Evolutionary conservation across 1,140 invertebrate species (phyloP), one percentile per base, ranked within the genome.

Genomic region (Drosophila biarmipes): DNA sequence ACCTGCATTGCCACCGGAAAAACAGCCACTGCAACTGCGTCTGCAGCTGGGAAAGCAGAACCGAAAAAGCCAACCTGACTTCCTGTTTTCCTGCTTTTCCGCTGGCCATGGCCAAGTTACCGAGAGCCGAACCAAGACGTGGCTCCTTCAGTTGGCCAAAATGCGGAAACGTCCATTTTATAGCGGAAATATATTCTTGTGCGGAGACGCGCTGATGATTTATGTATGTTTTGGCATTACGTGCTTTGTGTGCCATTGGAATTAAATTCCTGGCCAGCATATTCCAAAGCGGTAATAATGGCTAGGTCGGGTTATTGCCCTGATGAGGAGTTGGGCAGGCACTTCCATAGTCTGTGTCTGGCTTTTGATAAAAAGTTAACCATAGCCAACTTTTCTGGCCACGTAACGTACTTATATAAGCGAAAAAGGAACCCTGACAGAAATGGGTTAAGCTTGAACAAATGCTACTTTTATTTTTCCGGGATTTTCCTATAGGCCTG

Each of bases 101-200:
- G 34, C 35, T 51, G 62, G 56, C 57, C 59, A 31, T 29, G 34
- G 31, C 17, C 8, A 27, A 11, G 10, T 29, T 27, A 24, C 17
- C 8, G 15, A 69, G 61, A 24, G 51, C 34, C 17, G 48, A 55
- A 40, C 40, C 42, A 34, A 61, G 43, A 15, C 56, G 64, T 59
- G 48, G 63, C 45, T 48, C 51, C 48, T 48, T 42, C 49, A 43
- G 76, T 53, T 73, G 56, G 69, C 84, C 69, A 75, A 87, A 87
- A 87, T 76, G 79, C 84, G 82, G 82, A 87, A 82, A 81, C 84
- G 75, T 87, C 82, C 84, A 79, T 87, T 87, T 82, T 87, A 89
- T 89, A 87, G 84, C 84, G 84, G 82, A 87, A 87, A 87, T 87
- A 87, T 87, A 87, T 87, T 87, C 82, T 82, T 89, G 80, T 86